Base-by-base conservation (phyloP, 1,140 invertebrate species). In the Psilanteris sp. region DNA sequence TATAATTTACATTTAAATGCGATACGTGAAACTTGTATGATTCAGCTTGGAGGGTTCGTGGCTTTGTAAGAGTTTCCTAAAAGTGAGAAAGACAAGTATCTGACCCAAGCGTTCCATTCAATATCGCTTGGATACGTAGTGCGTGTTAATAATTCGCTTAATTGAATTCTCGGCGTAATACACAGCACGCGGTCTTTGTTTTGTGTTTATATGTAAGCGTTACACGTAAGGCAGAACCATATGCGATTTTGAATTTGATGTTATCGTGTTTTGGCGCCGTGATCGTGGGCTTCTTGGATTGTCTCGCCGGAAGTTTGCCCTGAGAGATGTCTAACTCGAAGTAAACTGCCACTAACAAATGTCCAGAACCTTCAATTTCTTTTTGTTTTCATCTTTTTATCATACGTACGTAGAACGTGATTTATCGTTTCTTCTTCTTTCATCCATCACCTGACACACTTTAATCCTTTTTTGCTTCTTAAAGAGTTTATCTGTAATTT, bases 171-270 rank as follows among this genome's bases (percentile, higher is more conserved):
- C 57, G 36, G 57, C 50, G 50, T 78, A 64, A 57, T 64, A 67
- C 46, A 57, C 39, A 32, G 36, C 15, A 18, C 61, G 44, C 32
- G n/a, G n/a, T 27, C 34, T 71, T 67, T 70, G 76, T 73, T 57
- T 5, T 14, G 26, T 5, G 50, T 14, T 61, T 66, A 20, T 20
- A 52, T 15, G 59, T 50, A 66, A 39, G 77, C 78, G 46, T 59
- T 67, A 77, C 80, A 79, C 74, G 80, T 84, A 84, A 83, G 83
- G 68, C 78, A 66, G 73, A 84, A 84, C 84, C 83, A 85, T 80
- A 77, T 83, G 83, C 72, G 80, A 84, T 79, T 74, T 76, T 44
- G 62, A 41, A 31, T 54, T 54, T 61, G 83, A 83, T 83, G 78
- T 52, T 84, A 84, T 85, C 82, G 59, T 11, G 67, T 39, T 44